Evolutionary conservation across 2,797 vertebrate species (phyloP).

Genomic region (Kryptolebias ocellatus): DNA sequence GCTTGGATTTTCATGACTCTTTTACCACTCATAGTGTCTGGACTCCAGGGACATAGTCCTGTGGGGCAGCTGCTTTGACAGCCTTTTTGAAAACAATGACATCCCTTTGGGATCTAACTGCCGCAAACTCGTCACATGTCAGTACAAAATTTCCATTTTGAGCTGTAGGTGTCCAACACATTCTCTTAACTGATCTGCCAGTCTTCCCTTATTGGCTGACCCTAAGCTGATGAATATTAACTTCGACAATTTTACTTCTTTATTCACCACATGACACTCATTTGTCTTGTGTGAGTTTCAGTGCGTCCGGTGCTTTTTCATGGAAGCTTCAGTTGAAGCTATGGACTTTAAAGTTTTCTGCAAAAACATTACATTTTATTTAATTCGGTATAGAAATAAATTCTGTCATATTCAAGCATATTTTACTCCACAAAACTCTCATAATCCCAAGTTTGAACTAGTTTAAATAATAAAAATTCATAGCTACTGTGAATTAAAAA

Average conservation of each 20-base stretch:
- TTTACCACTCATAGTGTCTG: not conserved
- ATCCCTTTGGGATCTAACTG: not conserved
- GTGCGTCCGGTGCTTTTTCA: not conserved
- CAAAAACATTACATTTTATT: not conserved
- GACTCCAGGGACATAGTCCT: not conserved
- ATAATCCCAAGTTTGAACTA: too few relatives aligned
- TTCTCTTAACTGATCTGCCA: not conserved
- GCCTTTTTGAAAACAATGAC: not conserved
- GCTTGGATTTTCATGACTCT: not conserved
- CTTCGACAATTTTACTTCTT: not conserved
- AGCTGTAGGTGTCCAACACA: not conserved
- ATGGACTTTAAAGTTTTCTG: not conserved
- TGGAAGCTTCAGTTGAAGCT: not conserved
- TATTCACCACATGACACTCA: not conserved
- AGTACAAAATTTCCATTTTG: not conserved
- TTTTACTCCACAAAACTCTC: too few relatives aligned
- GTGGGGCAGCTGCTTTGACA: not conserved
- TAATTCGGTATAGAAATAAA: not conserved
- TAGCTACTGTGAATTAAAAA: too few relatives aligned
- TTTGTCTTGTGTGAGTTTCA: not conserved
- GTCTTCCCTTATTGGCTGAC: not conserved
- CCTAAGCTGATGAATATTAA: not conserved
- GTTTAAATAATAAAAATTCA: too few relatives aligned
- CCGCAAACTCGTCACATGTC: too few relatives aligned
- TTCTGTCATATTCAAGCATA: too few relatives aligned